These are phyloP conservation scores for Oopsacas minuta DNA, from an alignment of 37 sponge, comb jelly and placozoan genomes.

Conservation along the genomic window DNA sequence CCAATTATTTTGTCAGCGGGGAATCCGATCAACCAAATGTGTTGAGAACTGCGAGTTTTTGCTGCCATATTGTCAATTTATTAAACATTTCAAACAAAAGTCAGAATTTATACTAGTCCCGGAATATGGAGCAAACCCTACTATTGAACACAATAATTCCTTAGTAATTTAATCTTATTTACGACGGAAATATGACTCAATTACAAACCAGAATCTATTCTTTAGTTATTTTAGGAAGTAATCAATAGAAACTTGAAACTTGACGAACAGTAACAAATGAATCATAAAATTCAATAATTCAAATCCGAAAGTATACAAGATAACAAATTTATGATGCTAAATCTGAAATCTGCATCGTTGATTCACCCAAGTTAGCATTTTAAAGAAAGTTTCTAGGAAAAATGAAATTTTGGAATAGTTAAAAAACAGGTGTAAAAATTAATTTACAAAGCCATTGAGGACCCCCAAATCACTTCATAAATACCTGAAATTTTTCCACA, in stretches of 20 bases:
- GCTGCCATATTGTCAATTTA: conserved; percentile 10
- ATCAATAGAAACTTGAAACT: no score
- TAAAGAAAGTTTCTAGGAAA: neutral
- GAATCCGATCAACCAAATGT: neutral
- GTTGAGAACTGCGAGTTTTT: neutral
- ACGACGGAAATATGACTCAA: no score
- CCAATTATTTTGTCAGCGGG: conserved; percentile 17
- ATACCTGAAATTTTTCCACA: conserved; percentile 16
- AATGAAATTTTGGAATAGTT: neutral
- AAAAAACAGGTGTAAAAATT: conserved; percentile 18
- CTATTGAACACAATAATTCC: no score
- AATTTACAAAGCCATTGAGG: conserved; percentile 17
- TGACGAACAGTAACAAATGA: no score
- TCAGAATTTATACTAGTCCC: neutral
- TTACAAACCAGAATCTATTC: no score
- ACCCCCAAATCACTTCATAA: conserved; percentile 17
- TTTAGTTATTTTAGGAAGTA: no score
- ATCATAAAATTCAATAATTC: no score
- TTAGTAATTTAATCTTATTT: no score
- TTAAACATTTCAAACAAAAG: conserved; percentile 14
- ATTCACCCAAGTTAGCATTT: conserved; percentile 15
- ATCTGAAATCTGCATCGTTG: conserved; percentile 10
- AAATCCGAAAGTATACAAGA: no score
- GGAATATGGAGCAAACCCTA: no score
- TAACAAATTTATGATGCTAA: conserved; percentile 7